phyloP scores from a whole-genome alignment of 2,888 invertebrate genomes.

The Hydroisotoma schaefferi region DNA sequence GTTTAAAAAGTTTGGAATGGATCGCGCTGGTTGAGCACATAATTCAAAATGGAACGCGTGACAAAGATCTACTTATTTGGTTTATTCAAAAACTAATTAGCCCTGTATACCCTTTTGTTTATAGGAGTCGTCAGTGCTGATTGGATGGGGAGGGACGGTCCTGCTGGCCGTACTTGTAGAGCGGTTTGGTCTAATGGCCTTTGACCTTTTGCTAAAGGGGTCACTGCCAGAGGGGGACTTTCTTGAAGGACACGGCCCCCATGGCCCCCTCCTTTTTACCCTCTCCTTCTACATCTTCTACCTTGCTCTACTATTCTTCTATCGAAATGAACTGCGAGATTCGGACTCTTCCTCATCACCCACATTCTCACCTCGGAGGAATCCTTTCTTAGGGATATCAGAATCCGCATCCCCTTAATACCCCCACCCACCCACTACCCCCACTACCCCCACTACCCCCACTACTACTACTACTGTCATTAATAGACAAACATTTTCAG shows the following conservation, averaged over 20 bases:
- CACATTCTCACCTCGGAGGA: too few relatives aligned
- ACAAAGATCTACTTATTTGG: too few relatives aligned
- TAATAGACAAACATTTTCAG: too few relatives aligned
- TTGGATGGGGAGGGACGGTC: constrained; percentile 26
- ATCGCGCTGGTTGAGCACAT: too few relatives aligned
- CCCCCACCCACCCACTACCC: too few relatives aligned
- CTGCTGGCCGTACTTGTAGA: constrained; percentile 15
- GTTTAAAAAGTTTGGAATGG: too few relatives aligned
- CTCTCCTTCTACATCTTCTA: constrained; percentile 38
- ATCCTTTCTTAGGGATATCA: too few relatives aligned
- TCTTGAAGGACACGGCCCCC: constrained; percentile 35
- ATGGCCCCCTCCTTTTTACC: constrained; percentile 39
- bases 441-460: too few relatives aligned
- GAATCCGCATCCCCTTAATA: too few relatives aligned
- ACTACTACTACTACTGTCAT: too few relatives aligned
- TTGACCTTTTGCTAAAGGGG: constrained; percentile 27
- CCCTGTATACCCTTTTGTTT: neutral
- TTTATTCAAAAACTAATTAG: neutral
- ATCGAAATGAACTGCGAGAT: constrained; percentile 34
- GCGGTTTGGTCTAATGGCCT: constrained; percentile 33
- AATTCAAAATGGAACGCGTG: too few relatives aligned
- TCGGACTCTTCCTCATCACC: neutral
- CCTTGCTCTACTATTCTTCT: constrained; percentile 36
- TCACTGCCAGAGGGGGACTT: constrained; percentile 38
- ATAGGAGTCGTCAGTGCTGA: constrained; percentile 28